Base-by-base conservation (phyloP, 2,888 invertebrate species). In the Chymomyza fuscimana region DNA sequence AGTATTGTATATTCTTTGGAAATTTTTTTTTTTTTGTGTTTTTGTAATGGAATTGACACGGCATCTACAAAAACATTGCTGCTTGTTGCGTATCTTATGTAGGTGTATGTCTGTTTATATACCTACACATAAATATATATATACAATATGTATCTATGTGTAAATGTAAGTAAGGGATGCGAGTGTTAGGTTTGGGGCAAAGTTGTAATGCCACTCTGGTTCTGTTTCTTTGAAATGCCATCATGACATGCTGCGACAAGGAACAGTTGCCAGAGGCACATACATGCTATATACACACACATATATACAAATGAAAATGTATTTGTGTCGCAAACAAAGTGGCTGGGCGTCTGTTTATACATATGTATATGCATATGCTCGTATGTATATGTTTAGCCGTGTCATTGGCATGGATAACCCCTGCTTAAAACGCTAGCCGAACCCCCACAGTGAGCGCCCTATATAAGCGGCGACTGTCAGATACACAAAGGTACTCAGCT, bases 361-460 rank as follows among this genome's bases (percentile, higher is more conserved):
- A 29, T 29, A n/a, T 32, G 58, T 58, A 25, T 16, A 4, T 61
- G 36, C n/a, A 36, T 60, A 29, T 59, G 10, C 19, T 2, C 19
- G 59, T 25, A 10, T 59, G 25, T 32, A 25, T 60, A n/a, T 60
- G 7, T 9, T 32, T 7, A 32, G 32, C 2, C 32, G 32, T 32
- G 32, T 32, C 32, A 32, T 32, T 32, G 32, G 32, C 32, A 32
- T 32, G 32, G 5, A 32, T 32, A 32, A 32, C 32, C 32, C 32
- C 32, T 32, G 32, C 32, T 25, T 60, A 29, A 10, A 60, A 60
- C n/a, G 60, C 29, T 19, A 59, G n/a, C 15, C 19, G 40, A 46
- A 6, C 54, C 54, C 54, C 54, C 22, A 54, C 22, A 19, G 54
- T 9, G 54, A 22, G 54, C 54, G 54, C 54, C 54, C 54, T 54